Percentiles rank a stretch among this genome's conserved stretches.
These are phyloP conservation scores for Dryobates pubescens DNA, from an alignment of 2,797 vertebrate genomes.

Conservation along the genomic window DNA sequence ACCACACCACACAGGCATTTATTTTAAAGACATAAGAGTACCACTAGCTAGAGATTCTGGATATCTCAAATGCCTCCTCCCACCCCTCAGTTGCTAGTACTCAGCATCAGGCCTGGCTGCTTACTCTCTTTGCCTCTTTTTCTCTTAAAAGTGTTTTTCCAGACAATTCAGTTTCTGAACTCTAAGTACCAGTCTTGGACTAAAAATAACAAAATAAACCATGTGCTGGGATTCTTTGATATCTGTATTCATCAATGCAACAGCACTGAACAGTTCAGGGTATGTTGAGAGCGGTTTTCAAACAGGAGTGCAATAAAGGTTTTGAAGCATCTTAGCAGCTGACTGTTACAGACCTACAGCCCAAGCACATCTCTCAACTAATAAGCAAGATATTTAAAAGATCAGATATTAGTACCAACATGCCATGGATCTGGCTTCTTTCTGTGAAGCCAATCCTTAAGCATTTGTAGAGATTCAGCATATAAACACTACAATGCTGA, in stretches of 20 bases:
- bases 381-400: background rate
- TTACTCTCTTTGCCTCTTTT: background rate
- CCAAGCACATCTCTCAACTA: background rate
- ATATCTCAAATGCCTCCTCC: background rate
- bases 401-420: background rate
- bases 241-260: fast-evolving
- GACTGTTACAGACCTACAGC: background rate
- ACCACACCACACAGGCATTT: background rate
- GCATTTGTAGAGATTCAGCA: background rate
- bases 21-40: background rate
- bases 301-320: background rate
- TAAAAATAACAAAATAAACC: background rate
- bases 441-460: background rate
- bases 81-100: background rate
- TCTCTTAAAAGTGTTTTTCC: too few species aligned
- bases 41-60: background rate
- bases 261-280: fast-evolving
- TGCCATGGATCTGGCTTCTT: background rate
- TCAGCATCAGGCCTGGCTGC: background rate
- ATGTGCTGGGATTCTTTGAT: background rate
- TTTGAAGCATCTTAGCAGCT: background rate
- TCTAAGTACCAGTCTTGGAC: background rate
- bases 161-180: background rate
- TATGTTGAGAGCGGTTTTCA: background rate
- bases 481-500: background rate